Evolutionary conservation across 2,113 vertebrate genomes (phyloP).

Genomic region (Sylvilagus bachmani): DNA sequence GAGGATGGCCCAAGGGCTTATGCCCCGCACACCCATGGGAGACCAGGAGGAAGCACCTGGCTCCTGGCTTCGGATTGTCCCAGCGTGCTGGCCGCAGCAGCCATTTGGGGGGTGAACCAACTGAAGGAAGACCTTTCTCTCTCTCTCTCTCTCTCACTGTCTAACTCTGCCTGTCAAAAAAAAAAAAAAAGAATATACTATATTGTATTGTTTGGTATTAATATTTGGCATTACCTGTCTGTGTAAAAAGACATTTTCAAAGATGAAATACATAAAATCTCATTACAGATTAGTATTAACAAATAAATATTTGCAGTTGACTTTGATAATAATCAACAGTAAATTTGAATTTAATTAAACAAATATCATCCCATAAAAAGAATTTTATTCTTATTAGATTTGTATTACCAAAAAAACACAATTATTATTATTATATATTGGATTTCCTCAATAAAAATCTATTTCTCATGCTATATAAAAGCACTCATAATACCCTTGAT

Average conservation of each 20-base stretch:
- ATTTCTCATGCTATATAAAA: not conserved
- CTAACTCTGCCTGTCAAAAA: no score
- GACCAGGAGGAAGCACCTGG: no score
- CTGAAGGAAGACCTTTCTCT: no score
- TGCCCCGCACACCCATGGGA: no score
- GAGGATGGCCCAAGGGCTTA: no score
- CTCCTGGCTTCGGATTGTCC: no score
- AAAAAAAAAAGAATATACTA: not conserved
- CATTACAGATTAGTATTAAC: not conserved
- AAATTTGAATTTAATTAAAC: not conserved
- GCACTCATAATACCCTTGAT: not conserved
- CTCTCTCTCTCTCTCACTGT: no score
- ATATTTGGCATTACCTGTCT: not conserved
- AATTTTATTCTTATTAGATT: not conserved
- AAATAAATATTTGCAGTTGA: not conserved
- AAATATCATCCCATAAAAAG: not conserved
- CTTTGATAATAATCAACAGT: not conserved
- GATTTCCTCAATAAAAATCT: not conserved
- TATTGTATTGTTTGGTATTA: not conserved
- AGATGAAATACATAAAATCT: constrained; percentile 8
- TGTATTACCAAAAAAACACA: not conserved
- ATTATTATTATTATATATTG: not conserved
- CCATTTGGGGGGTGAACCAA: no score
- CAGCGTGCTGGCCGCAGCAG: no score
- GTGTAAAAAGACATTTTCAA: constrained; percentile 9